phyloP scores from a whole-genome alignment of 2,113 vertebrate genomes.

The Caloenas nicobarica region DNA sequence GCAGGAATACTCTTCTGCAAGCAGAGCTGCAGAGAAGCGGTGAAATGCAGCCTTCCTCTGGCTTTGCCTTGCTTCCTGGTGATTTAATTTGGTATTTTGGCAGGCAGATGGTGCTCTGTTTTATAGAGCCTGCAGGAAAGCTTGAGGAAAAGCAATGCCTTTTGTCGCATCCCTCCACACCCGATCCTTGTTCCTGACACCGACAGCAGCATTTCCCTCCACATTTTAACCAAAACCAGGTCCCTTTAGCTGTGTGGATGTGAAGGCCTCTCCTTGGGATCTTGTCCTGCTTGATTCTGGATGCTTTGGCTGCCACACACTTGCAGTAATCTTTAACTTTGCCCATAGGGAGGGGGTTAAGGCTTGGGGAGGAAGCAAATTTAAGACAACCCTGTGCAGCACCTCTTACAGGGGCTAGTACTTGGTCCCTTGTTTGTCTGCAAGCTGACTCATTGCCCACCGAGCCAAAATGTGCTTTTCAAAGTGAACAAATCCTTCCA shows the following conservation, averaged over 20 bases:
- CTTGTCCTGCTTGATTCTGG: background rate
- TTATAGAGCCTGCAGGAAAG: background rate
- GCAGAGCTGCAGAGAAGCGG: background rate
- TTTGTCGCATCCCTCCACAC: background rate
- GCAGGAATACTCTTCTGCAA: background rate
- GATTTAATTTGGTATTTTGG: background rate
- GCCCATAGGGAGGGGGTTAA: accelerated
- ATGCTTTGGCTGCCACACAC: background rate
- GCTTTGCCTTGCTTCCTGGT: accelerated
- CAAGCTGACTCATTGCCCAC: background rate
- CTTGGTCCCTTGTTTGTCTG: background rate
- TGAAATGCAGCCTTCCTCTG: background rate
- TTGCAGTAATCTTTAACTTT: background rate
- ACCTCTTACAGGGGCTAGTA: background rate
- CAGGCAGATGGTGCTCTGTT: background rate
- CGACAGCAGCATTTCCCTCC: background rate
- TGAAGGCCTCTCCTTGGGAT: background rate
- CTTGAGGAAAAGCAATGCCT: background rate
- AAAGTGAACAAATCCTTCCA: background rate
- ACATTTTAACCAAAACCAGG: background rate
- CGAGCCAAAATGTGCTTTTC: background rate
- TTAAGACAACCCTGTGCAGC: background rate
- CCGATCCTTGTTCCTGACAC: background rate
- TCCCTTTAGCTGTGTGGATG: background rate
- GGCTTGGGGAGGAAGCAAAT: background rate